Percentiles rank a stretch among this genome's conserved stretches.
These are phyloP conservation scores for Xanthia icteritia DNA, from an alignment of 2,888 invertebrate species.

Conservation along the genomic window DNA sequence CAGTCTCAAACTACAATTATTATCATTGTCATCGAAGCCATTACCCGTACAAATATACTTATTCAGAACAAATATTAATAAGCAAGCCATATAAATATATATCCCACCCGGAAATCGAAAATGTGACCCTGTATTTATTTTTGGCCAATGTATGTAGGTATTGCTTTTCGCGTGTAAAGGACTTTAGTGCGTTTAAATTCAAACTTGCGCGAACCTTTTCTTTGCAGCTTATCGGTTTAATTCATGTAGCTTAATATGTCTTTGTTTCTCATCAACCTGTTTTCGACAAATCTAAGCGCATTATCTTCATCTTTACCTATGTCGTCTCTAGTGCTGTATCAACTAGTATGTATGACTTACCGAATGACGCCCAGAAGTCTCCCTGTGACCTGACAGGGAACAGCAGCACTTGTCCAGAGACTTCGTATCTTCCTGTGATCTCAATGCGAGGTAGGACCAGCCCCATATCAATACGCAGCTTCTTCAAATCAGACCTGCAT, in stretches of 20 bases:
- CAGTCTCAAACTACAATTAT: conserved; percentile 11
- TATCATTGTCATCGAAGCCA: conserved; percentile 18
- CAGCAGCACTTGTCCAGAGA: conserved; percentile 93
- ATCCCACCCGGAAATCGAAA: conserved; percentile 31
- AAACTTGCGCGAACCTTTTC: conserved; percentile 11
- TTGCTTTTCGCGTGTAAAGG: conserved; percentile 15
- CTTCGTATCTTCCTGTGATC: conserved; percentile 94
- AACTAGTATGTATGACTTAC: conserved; percentile 86
- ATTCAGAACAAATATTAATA: conserved; percentile 27
- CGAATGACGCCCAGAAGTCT: conserved; percentile 95
- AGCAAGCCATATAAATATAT: conserved; percentile 14
- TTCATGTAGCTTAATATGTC: background rate
- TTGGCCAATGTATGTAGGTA: background rate
- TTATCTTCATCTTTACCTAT: background rate
- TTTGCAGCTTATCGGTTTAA: background rate
- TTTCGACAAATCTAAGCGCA: background rate
- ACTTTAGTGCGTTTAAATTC: background rate
- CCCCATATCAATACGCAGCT: conserved; percentile 91
- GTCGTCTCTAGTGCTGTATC: background rate
- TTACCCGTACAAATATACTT: conserved; percentile 43
- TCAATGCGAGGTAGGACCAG: conserved; percentile 93
- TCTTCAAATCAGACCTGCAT: conserved; percentile 90
- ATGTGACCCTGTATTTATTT: conserved; percentile 28
- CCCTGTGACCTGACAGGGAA: conserved; percentile 95
- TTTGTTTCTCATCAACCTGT: background rate